Percentiles rank a stretch among this genome's conserved stretches.
Evolutionary conservation across 2,113 vertebrate genomes (phyloP).

Genomic region (Speoplatyrhinus poulsoni): DNA sequence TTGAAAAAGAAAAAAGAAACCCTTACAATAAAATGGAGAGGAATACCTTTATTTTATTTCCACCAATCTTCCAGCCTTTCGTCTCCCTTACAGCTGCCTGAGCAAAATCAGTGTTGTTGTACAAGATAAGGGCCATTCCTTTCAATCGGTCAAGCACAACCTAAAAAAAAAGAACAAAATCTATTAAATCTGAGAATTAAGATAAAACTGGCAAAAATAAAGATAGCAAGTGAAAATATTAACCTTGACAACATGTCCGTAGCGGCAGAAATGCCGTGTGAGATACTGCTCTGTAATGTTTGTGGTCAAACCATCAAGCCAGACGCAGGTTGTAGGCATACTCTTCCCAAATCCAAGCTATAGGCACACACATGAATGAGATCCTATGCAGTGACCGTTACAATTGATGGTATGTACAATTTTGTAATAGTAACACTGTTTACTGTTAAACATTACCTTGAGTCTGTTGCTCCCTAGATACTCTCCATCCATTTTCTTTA

Average conservation of each 20-base stretch:
- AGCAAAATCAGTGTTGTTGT: conserved; percentile 98
- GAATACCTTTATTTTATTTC: conserved; percentile 97
- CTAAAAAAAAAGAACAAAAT: conserved; percentile 62
- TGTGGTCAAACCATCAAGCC: conserved; percentile 94
- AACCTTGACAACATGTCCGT: conserved; percentile 97
- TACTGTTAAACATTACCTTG: conserved; percentile 79
- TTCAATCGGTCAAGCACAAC: conserved; percentile 97
- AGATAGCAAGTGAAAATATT: conserved; percentile 9
- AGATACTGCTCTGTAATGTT: conserved; percentile 97
- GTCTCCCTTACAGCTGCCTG: conserved; percentile 98
- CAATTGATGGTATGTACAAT: neutral
- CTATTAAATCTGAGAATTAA: neutral
- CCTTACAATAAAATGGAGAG: neutral
- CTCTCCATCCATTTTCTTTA: conserved; percentile 99
- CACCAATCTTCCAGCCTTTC: conserved; percentile 98
- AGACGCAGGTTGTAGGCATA: conserved; percentile 98
- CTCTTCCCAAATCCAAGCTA: conserved; percentile 99
- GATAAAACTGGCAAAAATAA: neutral
- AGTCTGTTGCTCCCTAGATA: conserved; percentile 96
- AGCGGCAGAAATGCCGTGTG: conserved; percentile 95
- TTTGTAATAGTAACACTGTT: neutral
- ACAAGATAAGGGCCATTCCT: conserved; percentile 96
- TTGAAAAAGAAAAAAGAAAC: neutral
- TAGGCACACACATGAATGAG: conserved; percentile 27
- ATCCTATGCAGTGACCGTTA: neutral